Evolutionary conservation across 2,888 invertebrate species (phyloP).

Genomic region (Eupithecia inturbata): DNA sequence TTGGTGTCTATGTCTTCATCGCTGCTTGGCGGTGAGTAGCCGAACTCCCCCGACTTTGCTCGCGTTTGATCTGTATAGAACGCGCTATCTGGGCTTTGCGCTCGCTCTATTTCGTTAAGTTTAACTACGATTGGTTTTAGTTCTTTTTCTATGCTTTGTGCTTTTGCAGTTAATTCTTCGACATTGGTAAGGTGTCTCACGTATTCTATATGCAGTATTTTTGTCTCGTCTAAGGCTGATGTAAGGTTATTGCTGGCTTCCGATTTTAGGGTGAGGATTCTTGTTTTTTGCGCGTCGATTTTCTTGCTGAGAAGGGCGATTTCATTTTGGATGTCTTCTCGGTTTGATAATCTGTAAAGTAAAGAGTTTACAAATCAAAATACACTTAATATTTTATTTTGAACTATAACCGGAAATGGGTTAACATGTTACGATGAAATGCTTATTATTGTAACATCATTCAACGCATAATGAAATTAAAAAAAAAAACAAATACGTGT

Average conservation of each 20-base stretch:
- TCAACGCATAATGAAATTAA: too few species aligned
- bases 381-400: neutral
- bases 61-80: constrained; percentile 84
- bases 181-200: constrained; percentile 79
- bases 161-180: constrained; percentile 87
- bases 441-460: too few species aligned
- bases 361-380: neutral
- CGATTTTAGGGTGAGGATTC: constrained; percentile 86
- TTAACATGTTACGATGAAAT: too few species aligned
- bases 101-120: constrained; percentile 74
- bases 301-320: constrained; percentile 86
- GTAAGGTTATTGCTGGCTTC: constrained; percentile 87
- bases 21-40: constrained; percentile 78
- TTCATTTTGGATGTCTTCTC: constrained; percentile 93
- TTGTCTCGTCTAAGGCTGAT: constrained; percentile 88
- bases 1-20: constrained; percentile 76
- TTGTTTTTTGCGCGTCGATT: constrained; percentile 86
- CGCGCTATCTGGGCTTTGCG: constrained; percentile 77
- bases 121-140: constrained; percentile 79
- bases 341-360: constrained; percentile 87
- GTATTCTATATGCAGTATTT: constrained; percentile 87
- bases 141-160: constrained; percentile 87
- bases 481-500: too few species aligned
- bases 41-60: constrained; percentile 78
- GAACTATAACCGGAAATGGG: too few species aligned